These are phyloP conservation scores for Cheumatopsyche charites DNA, from an alignment of 1,140 invertebrate species.

Conservation along the genomic window DNA sequence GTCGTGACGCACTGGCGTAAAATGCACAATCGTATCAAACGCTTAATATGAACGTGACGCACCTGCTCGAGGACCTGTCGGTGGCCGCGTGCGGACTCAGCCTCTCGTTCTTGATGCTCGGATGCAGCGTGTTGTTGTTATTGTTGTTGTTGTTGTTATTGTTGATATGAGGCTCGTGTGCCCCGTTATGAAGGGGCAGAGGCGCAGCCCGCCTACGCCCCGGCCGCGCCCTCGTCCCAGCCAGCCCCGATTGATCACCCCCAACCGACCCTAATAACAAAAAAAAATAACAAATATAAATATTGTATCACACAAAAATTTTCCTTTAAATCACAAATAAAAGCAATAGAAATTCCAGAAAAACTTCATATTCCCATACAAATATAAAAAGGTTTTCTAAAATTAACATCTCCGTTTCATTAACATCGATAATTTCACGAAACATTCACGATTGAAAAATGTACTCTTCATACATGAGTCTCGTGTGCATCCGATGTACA, in stretches of 20 bases:
- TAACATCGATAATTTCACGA: too few species aligned
- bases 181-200: slow-evolving; percentile 30
- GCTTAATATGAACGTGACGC: background rate
- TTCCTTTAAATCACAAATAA: too few species aligned
- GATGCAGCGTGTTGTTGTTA: slow-evolving; percentile 37
- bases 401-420: too few species aligned
- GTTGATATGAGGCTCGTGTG: slow-evolving; percentile 25
- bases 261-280: slow-evolving; percentile 28
- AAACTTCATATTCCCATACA: too few species aligned
- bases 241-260: slow-evolving; percentile 28
- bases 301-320: background rate
- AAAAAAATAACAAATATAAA: slow-evolving; percentile 23
- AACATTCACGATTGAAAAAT: too few species aligned
- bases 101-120: slow-evolving; percentile 57
- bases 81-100: slow-evolving; percentile 55
- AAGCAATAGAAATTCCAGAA: too few species aligned
- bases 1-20: too few species aligned
- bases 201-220: slow-evolving; percentile 33
- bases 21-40: too few species aligned
- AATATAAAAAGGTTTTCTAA: too few species aligned
- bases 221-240: slow-evolving; percentile 28
- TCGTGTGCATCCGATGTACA: background rate
- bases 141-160: slow-evolving; percentile 43
- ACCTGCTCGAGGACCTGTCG: slow-evolving; percentile 45
- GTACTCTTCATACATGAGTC: background rate